Percentiles rank a stretch among this genome's conserved stretches.
Evolutionary conservation across 2,113 vertebrate species (phyloP).

Genomic region (Anolis carolinensis): DNA sequence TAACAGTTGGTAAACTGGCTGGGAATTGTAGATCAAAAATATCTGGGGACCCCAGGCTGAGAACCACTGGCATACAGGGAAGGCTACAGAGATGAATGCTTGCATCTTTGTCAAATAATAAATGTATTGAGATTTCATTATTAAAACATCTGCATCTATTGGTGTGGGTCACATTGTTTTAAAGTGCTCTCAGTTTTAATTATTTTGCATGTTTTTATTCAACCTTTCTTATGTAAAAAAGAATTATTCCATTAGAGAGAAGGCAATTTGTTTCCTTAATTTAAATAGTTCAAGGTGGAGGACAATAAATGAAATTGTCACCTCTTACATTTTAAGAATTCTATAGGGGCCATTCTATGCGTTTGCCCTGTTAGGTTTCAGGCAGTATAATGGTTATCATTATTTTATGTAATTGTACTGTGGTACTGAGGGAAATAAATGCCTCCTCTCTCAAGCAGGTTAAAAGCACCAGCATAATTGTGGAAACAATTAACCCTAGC

Average conservation of each 20-base stretch:
- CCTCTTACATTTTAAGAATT: constrained; percentile 62
- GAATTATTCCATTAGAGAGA: constrained; percentile 48
- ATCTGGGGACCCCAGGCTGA: no score
- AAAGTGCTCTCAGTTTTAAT: background rate
- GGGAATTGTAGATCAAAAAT: no score
- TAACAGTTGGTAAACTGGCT: no score
- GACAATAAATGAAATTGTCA: constrained; percentile 64
- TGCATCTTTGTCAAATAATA: background rate
- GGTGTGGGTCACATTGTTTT: accelerated
- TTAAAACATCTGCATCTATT: background rate
- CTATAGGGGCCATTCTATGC: constrained; percentile 51
- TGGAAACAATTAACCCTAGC: constrained; percentile 77
- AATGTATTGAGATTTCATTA: background rate
- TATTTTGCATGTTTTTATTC: constrained; percentile 52
- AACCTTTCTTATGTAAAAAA: constrained; percentile 29
- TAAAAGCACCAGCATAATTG: constrained; percentile 63
- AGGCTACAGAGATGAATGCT: background rate
- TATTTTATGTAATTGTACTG: background rate
- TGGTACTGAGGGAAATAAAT: constrained; percentile 63
- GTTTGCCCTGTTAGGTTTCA: constrained; percentile 61
- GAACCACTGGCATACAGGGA: background rate
- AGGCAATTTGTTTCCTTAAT: constrained; percentile 63
- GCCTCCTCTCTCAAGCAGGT: constrained; percentile 64
- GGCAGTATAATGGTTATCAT: constrained; percentile 41
- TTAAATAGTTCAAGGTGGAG: constrained; percentile 48